phyloP scores from a whole-genome alignment of 2,113 vertebrate genomes.

The Heptranchias perlo region DNA sequence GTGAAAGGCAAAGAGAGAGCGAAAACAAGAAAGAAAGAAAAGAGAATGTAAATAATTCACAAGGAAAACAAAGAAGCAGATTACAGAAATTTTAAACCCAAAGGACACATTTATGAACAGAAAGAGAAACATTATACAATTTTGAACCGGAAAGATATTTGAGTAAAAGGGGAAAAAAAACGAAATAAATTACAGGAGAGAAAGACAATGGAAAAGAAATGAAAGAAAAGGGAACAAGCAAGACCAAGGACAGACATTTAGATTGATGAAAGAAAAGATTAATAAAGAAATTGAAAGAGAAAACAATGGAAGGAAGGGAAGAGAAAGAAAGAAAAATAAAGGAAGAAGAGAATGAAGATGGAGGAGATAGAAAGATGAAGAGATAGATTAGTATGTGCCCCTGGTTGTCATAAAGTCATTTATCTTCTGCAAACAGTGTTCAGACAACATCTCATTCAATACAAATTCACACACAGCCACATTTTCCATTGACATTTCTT shows the following conservation, averaged over 20 bases:
- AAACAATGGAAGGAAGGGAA: background rate
- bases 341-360: background rate
- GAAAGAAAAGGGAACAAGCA: background rate
- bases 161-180: background rate
- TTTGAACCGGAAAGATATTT: background rate
- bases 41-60: background rate
- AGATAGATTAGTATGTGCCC: background rate
- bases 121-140: background rate
- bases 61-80: background rate
- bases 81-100: background rate
- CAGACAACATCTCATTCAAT: background rate
- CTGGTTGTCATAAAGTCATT: background rate
- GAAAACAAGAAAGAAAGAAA: background rate
- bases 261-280: no score
- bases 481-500: conserved; percentile 2
- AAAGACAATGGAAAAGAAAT: background rate
- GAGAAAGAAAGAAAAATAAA: background rate
- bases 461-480: background rate
- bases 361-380: conserved; percentile 5
- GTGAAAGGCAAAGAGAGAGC: background rate
- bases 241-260: background rate
- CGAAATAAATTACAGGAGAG: background rate
- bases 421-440: background rate
- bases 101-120: background rate
- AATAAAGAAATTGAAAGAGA: no score